Evolutionary conservation across 2,797 vertebrate genomes (phyloP), one percentile per base, ranked within the genome.

Genomic region (Naso thynnoides): DNA sequence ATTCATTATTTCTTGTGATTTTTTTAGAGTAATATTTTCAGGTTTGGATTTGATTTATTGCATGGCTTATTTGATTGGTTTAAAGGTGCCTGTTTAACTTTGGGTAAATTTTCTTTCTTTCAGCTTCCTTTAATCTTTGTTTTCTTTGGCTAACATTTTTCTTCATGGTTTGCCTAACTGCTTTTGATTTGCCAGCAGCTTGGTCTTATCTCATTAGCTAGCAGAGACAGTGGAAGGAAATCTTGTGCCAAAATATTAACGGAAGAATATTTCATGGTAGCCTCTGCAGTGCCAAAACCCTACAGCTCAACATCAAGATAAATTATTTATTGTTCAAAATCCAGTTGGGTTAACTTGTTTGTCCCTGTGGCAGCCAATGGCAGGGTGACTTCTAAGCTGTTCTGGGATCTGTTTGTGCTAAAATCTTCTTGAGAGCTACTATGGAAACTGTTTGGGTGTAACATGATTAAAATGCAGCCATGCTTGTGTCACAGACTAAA

Each of bases 81-180:
- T 33, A 53, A 55, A 16, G 39, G 19, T 45, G 65, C 39, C 55
- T 49, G 8, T 77, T 76, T 73, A 41, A 80, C 81, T 78, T 81
- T 71, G 56, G 57, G 60, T 44, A 50, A 13, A n/a, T 77, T 72
- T 79, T 81, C 75, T 84, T 84, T 58, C 49, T 83, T 89, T 86
- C 81, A 70, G 80, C 84, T 82, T 84, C 70, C 70, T 71, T 91
- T 87, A 80, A 80, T 76, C 67, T 89, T 78, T 77, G 38, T 89
- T 89, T 86, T 47, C 39, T 86, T 92, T 80, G 27, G 67, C 76
- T 83, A 84, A 89, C 76, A 49, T 78, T 71, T 68, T 73, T 61
- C 27, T 59, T 67, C 63, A 63, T 39, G 19, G 15, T 88, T 85
- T 72, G 55, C 79, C 50, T 70, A 67, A 86, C 67, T 60, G 58